A percentile compares a stretch with the other conserved stretches of the same genome.
Evolutionary conservation across 2,113 vertebrate genomes (phyloP).

Genomic region (Seriola dumerili): DNA sequence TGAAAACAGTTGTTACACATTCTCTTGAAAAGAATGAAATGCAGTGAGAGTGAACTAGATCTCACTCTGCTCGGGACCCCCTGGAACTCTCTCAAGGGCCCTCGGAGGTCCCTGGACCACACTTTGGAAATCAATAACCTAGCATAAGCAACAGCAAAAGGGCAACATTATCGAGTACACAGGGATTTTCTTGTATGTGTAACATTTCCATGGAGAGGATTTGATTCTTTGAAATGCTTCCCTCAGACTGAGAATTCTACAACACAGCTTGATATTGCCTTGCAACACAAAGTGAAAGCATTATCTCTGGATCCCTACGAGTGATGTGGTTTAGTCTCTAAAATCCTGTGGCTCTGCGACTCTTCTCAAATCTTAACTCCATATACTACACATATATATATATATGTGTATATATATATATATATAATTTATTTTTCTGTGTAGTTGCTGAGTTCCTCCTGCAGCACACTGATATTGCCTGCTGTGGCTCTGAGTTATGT

Average conservation of each 20-base stretch:
- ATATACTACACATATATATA: slow-evolving; percentile 46
- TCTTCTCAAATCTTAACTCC: slow-evolving; percentile 62
- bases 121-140: slow-evolving; percentile 73
- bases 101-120: slow-evolving; percentile 58
- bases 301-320: slow-evolving; percentile 88
- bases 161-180: slow-evolving; percentile 63
- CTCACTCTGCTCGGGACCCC: slow-evolving; percentile 40
- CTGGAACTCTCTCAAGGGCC: slow-evolving; percentile 46
- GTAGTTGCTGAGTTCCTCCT: slow-evolving; percentile 54
- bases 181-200: slow-evolving; percentile 73
- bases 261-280: slow-evolving; percentile 88
- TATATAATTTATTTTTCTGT: slow-evolving; percentile 32
- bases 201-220: slow-evolving; percentile 82
- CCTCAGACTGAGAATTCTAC: slow-evolving; percentile 87
- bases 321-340: slow-evolving; percentile 80
- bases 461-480: slow-evolving; percentile 60
- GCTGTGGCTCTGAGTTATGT: slow-evolving; percentile 62
- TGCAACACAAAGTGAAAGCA: slow-evolving; percentile 85
- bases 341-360: slow-evolving; percentile 72
- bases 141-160: slow-evolving; percentile 61
- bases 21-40: slow-evolving; percentile 13
- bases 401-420: not conserved
- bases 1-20: not conserved
- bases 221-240: slow-evolving; percentile 89
- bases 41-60: slow-evolving; percentile 21